Base-by-base conservation (phyloP, 2,888 invertebrate species). In the Aphodius sticticus region DNA sequence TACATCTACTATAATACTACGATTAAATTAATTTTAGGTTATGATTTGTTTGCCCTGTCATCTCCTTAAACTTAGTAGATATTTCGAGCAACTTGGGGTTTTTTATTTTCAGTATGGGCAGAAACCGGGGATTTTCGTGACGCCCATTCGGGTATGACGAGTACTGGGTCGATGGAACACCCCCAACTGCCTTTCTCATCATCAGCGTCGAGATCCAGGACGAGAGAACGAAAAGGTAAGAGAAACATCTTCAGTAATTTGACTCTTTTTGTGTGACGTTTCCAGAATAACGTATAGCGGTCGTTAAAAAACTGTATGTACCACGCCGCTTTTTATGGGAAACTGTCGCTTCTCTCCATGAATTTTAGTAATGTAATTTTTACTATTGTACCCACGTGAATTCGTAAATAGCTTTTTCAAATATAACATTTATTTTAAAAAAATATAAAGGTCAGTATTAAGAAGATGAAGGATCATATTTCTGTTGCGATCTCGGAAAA, bases 121-220 rank as follows among this genome's bases (percentile, higher is more conserved):
- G 96, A 96, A 90, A 95, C 95, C 80, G 95, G 95, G 83, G 96
- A 96, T 91, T 96, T 96, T 89, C 93, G 96, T 85, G 96, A 96
- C 90, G 93, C 95, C 83, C 96, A 95, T 85, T 94, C 95, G 37
- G 90, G 90, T 14, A 88, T 91, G 84, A 89, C 93, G 1, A 92
- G 93, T 81, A 88, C 88, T 81, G 89, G 89, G 75, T 90, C 91
- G 84, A 91, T 93, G 90, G 92, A 93, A 87, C 92, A 92, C 87
- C 93, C 93, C 79, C 95, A 94, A 83, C 90, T 95, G 86, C 93
- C 95, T 89, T 93, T 95, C 88, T 92, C 95, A 85, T 89, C 94
- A 84, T 91, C 93, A 84, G 90, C 91, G 77, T 74, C 74, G 0
- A 88, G 91, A 84, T 91, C 90, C 85, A 89, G 92, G 82, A 90